phyloP scores from a whole-genome alignment of 1,140 invertebrate genomes.

The Cheumatopsyche charites region DNA sequence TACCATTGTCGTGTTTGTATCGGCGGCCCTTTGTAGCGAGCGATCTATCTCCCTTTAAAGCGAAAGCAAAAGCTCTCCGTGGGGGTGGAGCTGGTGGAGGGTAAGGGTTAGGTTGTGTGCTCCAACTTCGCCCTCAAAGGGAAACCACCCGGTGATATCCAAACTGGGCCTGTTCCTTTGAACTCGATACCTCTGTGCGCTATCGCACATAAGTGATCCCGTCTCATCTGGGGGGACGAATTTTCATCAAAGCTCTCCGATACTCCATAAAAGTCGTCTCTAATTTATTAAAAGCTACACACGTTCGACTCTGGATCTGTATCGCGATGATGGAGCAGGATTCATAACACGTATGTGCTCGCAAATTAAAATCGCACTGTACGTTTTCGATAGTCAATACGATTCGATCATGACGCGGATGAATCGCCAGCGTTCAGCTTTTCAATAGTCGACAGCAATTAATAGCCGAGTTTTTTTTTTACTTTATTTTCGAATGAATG shows the following conservation, averaged over 20 bases:
- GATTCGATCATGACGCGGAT: not conserved
- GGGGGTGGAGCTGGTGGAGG: not conserved
- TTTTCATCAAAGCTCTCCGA: too few species aligned
- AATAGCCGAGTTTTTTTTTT: conserved; percentile 15
- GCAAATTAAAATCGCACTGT: not conserved
- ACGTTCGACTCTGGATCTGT: too few species aligned
- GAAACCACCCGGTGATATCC: not conserved
- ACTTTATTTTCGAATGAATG: not conserved
- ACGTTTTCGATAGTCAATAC: not conserved
- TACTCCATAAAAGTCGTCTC: too few species aligned
- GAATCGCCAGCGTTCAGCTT: not conserved
- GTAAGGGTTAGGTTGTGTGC: not conserved
- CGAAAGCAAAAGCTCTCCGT: conserved; percentile 23
- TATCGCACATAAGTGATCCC: not conserved
- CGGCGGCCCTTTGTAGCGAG: conserved; percentile 25
- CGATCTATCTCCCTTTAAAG: not conserved
- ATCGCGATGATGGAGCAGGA: not conserved
- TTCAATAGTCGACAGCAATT: conserved; percentile 2
- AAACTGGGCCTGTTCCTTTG: conserved; percentile 11
- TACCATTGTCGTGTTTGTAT: conserved; percentile 28
- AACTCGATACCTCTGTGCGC: conserved; percentile 10
- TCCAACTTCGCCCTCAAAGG: conserved; percentile 18
- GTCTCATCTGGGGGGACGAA: too few species aligned
- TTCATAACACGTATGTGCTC: not conserved
- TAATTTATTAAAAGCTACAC: too few species aligned